A percentile compares a stretch with the other conserved stretches of the same genome.
Conservation (phyloP, 2,797 vertebrate genomes). For the Ataeniobius toweri region DNA sequence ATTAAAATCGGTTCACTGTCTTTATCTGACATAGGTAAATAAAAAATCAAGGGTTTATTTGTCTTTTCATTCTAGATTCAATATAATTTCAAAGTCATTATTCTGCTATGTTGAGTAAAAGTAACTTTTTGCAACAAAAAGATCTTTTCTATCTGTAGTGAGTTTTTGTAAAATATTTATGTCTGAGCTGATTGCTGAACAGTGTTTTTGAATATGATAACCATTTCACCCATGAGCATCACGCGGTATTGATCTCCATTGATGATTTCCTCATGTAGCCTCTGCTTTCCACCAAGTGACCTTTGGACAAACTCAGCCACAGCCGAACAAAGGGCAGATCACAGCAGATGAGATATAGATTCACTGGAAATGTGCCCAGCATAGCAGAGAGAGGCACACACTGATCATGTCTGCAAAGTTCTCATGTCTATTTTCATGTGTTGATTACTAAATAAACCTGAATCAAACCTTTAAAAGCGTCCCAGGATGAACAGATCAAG, state of each 20-base stretch:
- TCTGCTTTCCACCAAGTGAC: conserved; percentile 58
- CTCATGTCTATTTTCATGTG: conserved; percentile 31
- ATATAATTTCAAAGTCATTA: background rate
- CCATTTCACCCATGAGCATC: conserved; percentile 25
- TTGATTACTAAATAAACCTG: conserved; percentile 44
- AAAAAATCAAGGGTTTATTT: background rate
- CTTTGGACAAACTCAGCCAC: conserved; percentile 54
- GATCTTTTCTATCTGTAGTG: conserved; percentile 6
- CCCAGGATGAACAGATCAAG: conserved; percentile 47
- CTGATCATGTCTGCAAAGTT: conserved; percentile 31
- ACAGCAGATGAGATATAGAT: conserved; percentile 76
- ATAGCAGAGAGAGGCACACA: conserved; percentile 42
- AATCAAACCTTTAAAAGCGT: conserved; percentile 60
- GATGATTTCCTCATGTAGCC: conserved; percentile 60
- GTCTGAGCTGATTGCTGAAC: conserved; percentile 28
- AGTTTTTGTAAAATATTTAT: conserved; percentile 11
- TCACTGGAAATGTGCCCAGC: conserved; percentile 55
- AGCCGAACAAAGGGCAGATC: conserved; percentile 69
- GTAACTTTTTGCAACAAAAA: conserved; percentile 23
- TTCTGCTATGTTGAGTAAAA: conserved; percentile 16
- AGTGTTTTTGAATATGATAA: conserved; percentile 50
- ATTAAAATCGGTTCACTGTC: conserved; percentile 21
- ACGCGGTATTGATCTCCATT: conserved; percentile 60
- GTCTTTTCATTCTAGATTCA: background rate
- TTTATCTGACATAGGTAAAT: conserved; percentile 3